Evolutionary conservation across 30 jellyfish, hydroid and myxozoan species (phyloP), one percentile per base, ranked within the genome.

Genomic region (Pseudorhiza aurosa): DNA sequence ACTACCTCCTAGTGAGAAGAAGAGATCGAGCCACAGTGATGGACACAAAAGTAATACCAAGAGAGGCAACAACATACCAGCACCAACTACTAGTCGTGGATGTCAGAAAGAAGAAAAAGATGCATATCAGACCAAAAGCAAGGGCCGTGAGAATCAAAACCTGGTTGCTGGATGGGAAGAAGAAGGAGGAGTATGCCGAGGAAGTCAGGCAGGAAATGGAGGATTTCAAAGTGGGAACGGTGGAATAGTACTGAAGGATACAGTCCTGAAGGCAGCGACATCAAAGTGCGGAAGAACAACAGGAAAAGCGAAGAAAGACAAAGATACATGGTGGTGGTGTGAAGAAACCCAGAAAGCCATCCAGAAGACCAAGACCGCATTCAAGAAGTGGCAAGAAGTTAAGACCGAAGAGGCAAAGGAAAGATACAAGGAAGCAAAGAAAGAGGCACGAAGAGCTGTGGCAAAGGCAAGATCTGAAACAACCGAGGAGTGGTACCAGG

Each of bases 391-490:
- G n/a, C n/a, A n/a, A n/a, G n/a, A n/a, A n/a, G n/a, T n/a, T n/a
- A n/a, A n/a, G n/a, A n/a, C n/a, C n/a, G n/a, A n/a, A n/a, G n/a
- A n/a, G n/a, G n/a, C n/a, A n/a, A n/a, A n/a, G n/a, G n/a, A n/a
- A n/a, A n/a, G n/a, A n/a, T n/a, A n/a, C n/a, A n/a, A n/a, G n/a
- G 74, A 6, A 29, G 81, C 81, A 4, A 65, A 65, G 28, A 25
- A 70, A 7, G 28, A 4, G 3, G 33, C 81, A 12, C 3, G 74
- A 39, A 12, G 74, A 65, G 74, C 74, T 26, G 69, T 65, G 3
- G 29, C 1, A 5, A 9, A 12, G 4, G 81, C 81, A 65, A 65
- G 35, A 65, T 26, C 33, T 4, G 70, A 37, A 5, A 70, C 81
- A 22, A 42, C 31, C 18, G 35, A 8, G 8, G 35, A 56, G 70